Percentiles rank a stretch among this genome's conserved stretches.
Conservation (phyloP, 2,113 vertebrate species). For the Prinia subflava region DNA sequence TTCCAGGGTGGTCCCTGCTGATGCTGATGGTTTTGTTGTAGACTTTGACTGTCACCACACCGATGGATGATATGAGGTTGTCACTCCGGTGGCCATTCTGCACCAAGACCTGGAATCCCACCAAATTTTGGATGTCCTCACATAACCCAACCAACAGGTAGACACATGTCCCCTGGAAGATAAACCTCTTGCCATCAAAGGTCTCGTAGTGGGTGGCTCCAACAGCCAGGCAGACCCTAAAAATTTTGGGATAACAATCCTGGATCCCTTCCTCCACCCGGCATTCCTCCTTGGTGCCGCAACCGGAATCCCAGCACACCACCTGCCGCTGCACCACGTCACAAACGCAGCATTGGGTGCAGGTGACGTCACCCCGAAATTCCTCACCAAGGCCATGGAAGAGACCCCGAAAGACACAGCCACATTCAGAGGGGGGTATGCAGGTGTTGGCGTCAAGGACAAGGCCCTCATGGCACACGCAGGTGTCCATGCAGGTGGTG, state of each 20-base stretch:
- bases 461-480: conserved; percentile 59
- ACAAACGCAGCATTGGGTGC: conserved; percentile 57
- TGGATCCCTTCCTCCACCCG: conserved; percentile 54
- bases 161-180: conserved; percentile 76
- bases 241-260: conserved; percentile 59
- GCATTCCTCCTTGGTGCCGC: conserved; percentile 53
- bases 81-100: conserved; percentile 59
- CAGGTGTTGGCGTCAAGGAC: conserved; percentile 46
- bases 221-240: conserved; percentile 38
- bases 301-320: conserved; percentile 53
- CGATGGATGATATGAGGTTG: conserved; percentile 21
- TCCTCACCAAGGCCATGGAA: not conserved
- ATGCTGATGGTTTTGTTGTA: conserved; percentile 51
- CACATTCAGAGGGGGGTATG: conserved; percentile 17
- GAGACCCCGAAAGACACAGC: conserved; percentile 49
- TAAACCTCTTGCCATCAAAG: conserved; percentile 66
- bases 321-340: not conserved
- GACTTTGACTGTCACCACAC: conserved; percentile 64
- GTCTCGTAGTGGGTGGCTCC: conserved; percentile 68
- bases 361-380: conserved; percentile 55
- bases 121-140: not conserved
- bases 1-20: conserved; percentile 13
- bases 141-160: conserved; percentile 72
- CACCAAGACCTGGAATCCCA: conserved; percentile 73
- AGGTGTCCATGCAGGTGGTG: conserved; percentile 58